Evolutionary conservation across 2,797 vertebrate species (phyloP), one percentile per base, ranked within the genome.

Genomic region (Otolemur crassicaudatus): DNA sequence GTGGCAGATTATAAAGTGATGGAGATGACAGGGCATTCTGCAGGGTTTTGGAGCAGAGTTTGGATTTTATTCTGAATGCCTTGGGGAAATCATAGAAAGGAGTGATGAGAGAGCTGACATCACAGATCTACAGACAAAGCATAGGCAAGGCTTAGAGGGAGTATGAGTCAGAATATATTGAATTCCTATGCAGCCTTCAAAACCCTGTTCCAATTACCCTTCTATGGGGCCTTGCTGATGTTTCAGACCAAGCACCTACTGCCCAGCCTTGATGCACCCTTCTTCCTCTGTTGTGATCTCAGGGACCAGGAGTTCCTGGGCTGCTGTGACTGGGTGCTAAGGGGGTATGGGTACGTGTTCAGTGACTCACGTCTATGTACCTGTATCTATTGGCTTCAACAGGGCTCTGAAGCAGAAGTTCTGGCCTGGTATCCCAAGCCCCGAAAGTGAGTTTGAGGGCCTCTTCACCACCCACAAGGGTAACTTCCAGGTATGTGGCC

Each of bases 401-500:
- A 99, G 99, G 85, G 98, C 98, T 97, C 98, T 99, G 81, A 98
- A 99, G 58, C 99, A 99, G 97, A 99, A 99, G 98, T 96, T 99
- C 53, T 99, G 99, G 99, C 99, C 99, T 5, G 98, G 96, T 29
- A 99, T 99, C 90, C 99, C 99, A 14, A 99, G 98, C 70, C 99
- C 99, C 0, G 99, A 99, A 88, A 98, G 98, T 94, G 99, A 99
- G 96, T 99, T 99, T 82, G 98, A 99, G 92, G 99, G 98, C 8
- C 99, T 99, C 53, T 99, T 99, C 92, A 99, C 99, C 3, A 99
- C 99, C 75, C 99, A 99, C 95, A 99, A 99, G 73, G 99, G 99
- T 5, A 98, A 99, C 97, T 99, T 99, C 96, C 98, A 99, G 99
- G 99, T 99, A 98, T 87, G 96, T 83, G 46, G 34, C 31, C 46